Conservation (phyloP, 2,113 vertebrate species). For the Sylvilagus bachmani region DNA sequence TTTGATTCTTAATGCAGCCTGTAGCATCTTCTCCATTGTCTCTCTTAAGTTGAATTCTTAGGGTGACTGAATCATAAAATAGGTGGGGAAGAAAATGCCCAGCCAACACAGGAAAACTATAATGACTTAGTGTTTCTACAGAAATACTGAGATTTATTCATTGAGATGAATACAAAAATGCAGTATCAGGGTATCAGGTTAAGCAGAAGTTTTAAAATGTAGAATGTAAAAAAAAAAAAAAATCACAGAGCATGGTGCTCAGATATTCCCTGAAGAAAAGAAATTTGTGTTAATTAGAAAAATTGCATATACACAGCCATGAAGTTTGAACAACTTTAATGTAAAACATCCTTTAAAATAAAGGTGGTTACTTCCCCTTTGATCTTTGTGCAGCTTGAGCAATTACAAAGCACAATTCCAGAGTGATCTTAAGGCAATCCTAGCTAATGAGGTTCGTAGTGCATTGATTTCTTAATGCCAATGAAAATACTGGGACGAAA, state of each 20-base stretch:
- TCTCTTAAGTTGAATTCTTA: not conserved
- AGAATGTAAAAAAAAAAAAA: conserved; percentile 61
- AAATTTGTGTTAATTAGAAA: conserved; percentile 66
- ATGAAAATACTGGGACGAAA: conserved; percentile 43
- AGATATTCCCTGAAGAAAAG: conserved; percentile 35
- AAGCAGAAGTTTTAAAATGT: conserved; percentile 46
- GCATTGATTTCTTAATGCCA: conserved; percentile 66
- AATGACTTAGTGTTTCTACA: conserved; percentile 12
- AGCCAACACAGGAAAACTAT: not conserved
- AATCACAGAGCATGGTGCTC: not conserved
- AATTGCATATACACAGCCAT: not conserved
- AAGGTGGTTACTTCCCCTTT: conserved; percentile 50
- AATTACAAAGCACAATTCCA: conserved; percentile 42
- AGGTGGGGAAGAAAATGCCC: not conserved
- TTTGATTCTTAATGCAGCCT: not conserved
- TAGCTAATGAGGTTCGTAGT: conserved; percentile 59
- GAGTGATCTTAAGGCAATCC: conserved; percentile 62
- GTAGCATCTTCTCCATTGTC: not conserved
- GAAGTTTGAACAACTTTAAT: conserved; percentile 67
- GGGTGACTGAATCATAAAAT: not conserved
- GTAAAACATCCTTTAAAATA: conserved; percentile 72
- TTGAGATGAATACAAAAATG: conserved; percentile 24
- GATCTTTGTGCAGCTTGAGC: conserved; percentile 48
- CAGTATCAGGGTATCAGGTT: not conserved
- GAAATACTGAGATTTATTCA: not conserved